Conservation (phyloP, 2,113 vertebrate genomes). For the Paratilapia polleni region DNA sequence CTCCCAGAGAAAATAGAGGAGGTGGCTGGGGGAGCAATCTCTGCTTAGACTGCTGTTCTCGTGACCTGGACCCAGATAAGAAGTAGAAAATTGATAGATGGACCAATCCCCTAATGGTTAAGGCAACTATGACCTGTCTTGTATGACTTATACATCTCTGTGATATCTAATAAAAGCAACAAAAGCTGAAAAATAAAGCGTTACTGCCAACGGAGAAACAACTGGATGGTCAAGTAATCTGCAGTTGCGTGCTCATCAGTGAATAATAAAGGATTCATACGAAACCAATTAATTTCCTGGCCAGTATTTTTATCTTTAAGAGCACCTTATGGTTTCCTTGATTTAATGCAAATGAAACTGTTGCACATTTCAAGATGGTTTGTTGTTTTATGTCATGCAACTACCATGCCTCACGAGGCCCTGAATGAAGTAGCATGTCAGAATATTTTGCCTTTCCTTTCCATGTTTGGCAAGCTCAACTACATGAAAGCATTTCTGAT, state of each 20-base stretch:
- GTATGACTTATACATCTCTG: neutral
- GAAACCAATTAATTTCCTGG: neutral
- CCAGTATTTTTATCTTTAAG: neutral
- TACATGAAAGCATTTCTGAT: neutral
- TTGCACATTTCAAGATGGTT: no score
- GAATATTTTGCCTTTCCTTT: constrained; percentile 1
- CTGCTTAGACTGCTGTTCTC: neutral
- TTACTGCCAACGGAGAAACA: neutral
- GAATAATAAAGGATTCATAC: neutral
- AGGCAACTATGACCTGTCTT: neutral
- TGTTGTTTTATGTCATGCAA: neutral
- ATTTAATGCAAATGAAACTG: neutral
- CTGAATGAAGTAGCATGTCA: neutral
- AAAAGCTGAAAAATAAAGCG: neutral
- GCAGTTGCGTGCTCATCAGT: neutral
- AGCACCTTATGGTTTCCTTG: accelerated
- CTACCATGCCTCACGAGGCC: no score
- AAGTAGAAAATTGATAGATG: neutral
- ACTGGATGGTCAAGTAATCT: neutral
- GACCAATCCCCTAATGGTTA: neutral
- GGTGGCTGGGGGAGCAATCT: neutral
- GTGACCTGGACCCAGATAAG: neutral
- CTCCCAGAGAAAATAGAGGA: no score
- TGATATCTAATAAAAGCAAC: neutral
- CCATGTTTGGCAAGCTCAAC: neutral